Evolutionary conservation across 2,888 invertebrate genomes (phyloP), one percentile per base, ranked within the genome.

Genomic region (Meloe dianella): DNA sequence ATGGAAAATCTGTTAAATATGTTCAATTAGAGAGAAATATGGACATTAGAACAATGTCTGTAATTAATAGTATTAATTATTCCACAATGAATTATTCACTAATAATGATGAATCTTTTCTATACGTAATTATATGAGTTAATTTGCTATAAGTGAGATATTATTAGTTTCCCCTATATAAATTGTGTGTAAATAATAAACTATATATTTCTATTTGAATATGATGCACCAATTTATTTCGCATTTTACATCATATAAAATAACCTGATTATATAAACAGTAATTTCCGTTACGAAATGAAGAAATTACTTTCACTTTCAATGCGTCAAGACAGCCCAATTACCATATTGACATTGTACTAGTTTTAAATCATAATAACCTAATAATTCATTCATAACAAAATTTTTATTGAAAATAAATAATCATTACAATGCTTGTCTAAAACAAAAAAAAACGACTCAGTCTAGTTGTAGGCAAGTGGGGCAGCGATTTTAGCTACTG

Each of bases 291-390:
- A 54, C 22, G 54, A 54, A 27, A 58, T n/a, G 32, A 67, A 67
- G 67, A 67, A 67, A 67, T 64, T 58, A 61, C 67, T 67, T 67
- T 67, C 62, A 59, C 64, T 67, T 64, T 61, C 59, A 30, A 35
- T 30, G 14, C 41, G 60, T 41, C 57, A 60, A 64, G 61, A 22
- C 54, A 58, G 64, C 67, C 61, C 20, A 56, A 59, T 61, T 61
- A 24, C 54, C 51, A 57, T 64, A 64, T 59, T 67, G 67, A 67
- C 67, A 64, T 67, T 67, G 67, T 58, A 54, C 54, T 27, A 54
- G 6, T 27, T 58, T 62, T 59, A 41, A 61, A 64, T 67, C 10
- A 32, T 30, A 30, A n/a, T 14, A 41, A 64, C 7, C 10, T 20
- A 7, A 59, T 59, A 67, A 67, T 64, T 67, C 32, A 57, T 54